Conservation (phyloP, 2,113 vertebrate species). For the Cariama cristata region DNA sequence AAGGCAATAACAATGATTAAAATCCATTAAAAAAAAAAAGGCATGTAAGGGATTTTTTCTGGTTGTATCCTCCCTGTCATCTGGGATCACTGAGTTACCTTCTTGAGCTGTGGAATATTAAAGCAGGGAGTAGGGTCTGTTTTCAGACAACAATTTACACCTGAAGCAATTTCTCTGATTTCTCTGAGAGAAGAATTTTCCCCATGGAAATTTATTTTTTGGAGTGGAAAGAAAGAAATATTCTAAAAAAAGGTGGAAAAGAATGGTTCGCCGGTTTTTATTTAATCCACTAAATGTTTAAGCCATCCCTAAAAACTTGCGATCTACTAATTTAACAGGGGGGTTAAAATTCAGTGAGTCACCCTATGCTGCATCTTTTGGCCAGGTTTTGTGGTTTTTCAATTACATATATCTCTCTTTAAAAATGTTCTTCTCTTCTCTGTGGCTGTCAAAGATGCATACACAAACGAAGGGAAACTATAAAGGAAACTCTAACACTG, state of each 20-base stretch:
- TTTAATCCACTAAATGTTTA: neutral
- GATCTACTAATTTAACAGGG: neutral
- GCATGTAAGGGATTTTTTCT: neutral
- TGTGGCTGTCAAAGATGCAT: neutral
- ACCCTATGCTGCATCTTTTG: neutral
- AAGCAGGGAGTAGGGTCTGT: neutral
- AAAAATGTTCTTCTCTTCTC: neutral
- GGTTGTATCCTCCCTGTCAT: neutral
- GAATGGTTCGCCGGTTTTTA: neutral
- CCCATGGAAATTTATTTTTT: neutral
- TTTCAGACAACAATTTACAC: neutral
- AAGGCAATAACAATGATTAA: neutral
- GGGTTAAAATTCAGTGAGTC: neutral
- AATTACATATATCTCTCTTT: neutral
- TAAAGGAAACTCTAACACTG: neutral
- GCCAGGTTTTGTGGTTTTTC: slow-evolving; percentile 44
- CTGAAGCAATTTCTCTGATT: neutral
- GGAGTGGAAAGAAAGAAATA: neutral
- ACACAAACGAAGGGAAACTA: neutral
- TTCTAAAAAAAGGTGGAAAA: neutral
- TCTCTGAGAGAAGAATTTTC: neutral
- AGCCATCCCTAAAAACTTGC: neutral
- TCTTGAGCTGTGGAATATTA: neutral
- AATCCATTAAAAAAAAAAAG: neutral
- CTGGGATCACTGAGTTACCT: neutral